phyloP scores from a whole-genome alignment of 2,888 invertebrate species.

The Sacculina carcini region DNA sequence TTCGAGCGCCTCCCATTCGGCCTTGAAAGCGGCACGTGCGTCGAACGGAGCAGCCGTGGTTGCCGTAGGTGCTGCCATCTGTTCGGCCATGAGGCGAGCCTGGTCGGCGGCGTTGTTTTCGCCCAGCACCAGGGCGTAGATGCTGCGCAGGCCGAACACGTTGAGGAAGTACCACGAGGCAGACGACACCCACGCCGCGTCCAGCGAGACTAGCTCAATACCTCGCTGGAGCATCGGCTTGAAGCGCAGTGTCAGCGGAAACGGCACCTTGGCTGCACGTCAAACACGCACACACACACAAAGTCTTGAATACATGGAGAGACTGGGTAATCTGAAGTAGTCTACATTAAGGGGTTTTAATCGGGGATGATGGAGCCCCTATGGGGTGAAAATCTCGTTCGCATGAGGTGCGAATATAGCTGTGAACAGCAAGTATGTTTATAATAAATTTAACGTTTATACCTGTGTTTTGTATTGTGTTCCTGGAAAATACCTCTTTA shows the following conservation, averaged over 20 bases:
- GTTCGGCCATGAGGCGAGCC: conserved; percentile 85
- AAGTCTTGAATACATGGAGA: too few species aligned
- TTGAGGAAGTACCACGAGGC: conserved; percentile 99
- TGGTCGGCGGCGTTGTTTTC: conserved; percentile 96
- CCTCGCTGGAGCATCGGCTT: conserved; percentile 99
- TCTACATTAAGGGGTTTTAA: too few species aligned
- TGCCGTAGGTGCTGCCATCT: conserved; percentile 91
- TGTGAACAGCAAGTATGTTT: too few species aligned
- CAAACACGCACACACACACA: too few species aligned
- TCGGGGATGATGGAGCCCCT: too few species aligned
- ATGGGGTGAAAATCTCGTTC: too few species aligned
- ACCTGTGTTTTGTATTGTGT: too few species aligned
- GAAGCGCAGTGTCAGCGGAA: conserved; percentile 86
- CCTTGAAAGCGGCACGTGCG: conserved; percentile 78
- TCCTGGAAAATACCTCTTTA: too few species aligned
- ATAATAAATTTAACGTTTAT: too few species aligned
- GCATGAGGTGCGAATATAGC: too few species aligned
- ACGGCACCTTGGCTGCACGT: conserved; percentile 95
- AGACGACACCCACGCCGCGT: conserved; percentile 98
- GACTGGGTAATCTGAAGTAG: too few species aligned
- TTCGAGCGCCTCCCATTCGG: conserved; percentile 97
- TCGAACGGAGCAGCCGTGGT: conserved; percentile 26
- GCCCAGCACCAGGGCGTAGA: conserved; percentile 86
- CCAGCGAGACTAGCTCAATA: conserved; percentile 74
- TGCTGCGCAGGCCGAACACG: conserved; percentile 89